A percentile compares a stretch with the other conserved stretches of the same genome.
phyloP scores from a whole-genome alignment of 2,888 invertebrate genomes.

The Meghimatium bilineatum region DNA sequence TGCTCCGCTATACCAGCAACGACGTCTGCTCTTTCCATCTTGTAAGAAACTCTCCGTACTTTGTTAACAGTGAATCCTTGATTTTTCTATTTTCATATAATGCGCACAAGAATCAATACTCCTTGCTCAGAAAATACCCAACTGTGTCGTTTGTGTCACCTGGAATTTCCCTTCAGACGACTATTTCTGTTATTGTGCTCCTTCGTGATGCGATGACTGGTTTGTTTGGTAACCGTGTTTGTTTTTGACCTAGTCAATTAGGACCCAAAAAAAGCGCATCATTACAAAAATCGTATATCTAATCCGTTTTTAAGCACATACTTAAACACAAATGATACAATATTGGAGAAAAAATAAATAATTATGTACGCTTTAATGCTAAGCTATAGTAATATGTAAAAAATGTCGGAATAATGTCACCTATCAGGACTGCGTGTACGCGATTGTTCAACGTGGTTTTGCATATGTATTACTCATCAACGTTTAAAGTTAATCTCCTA shows the following conservation, averaged over 20 bases:
- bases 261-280: neutral
- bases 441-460: too few relatives aligned
- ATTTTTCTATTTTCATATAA: neutral
- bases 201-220: neutral
- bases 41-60: neutral
- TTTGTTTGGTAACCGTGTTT: slow-evolving; percentile 3
- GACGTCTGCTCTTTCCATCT: slow-evolving; percentile 32
- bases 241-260: neutral
- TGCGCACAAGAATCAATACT: slow-evolving; percentile 2
- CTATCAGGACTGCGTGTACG: too few relatives aligned
- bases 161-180: neutral
- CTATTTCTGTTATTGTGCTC: neutral
- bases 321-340: too few relatives aligned
- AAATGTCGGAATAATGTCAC: too few relatives aligned
- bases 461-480: too few relatives aligned
- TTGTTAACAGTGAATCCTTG: too few relatives aligned
- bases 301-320: too few relatives aligned
- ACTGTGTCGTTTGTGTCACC: neutral
- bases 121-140: neutral
- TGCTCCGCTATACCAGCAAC: slow-evolving; percentile 45
- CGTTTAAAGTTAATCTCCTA: too few relatives aligned
- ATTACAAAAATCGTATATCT: too few relatives aligned
- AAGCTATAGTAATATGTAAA: too few relatives aligned
- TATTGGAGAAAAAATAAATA: too few relatives aligned
- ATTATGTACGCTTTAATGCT: too few relatives aligned